A percentile compares a stretch with the other conserved stretches of the same genome.
These are phyloP conservation scores for Triplophysa yarkandensis DNA, from an alignment of 2,797 vertebrate genomes.

Conservation along the genomic window DNA sequence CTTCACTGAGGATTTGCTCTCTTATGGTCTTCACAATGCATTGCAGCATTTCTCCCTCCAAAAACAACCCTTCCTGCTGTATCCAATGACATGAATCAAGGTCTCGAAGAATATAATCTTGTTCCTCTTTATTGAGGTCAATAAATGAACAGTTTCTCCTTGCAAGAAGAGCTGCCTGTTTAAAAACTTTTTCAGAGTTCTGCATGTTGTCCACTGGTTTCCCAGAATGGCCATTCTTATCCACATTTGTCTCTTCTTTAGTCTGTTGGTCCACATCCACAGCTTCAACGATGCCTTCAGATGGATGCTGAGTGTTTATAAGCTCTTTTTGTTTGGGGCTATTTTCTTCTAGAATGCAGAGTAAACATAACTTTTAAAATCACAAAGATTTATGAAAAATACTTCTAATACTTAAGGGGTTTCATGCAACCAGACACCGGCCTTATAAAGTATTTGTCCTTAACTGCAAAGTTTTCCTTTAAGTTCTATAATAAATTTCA, in stretches of 20 bases:
- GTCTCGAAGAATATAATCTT: conserved; percentile 70
- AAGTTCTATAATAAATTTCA: too few relatives aligned
- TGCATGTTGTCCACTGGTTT: conserved; percentile 70
- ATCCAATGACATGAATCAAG: conserved; percentile 77
- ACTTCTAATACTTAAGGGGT: background rate
- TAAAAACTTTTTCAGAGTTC: conserved; percentile 71
- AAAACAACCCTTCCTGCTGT: conserved; percentile 54
- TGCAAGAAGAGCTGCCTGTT: conserved; percentile 69
- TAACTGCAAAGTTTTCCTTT: background rate
- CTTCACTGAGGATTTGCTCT: conserved; percentile 85
- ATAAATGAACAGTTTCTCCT: conserved; percentile 66
- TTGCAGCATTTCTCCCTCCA: conserved; percentile 78
- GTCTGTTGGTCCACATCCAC: conserved; percentile 60
- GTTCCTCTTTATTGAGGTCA: conserved; percentile 69
- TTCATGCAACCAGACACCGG: background rate
- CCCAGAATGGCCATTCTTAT: conserved; percentile 73
- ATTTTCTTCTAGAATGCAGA: conserved; percentile 59
- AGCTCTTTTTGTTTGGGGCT: conserved; percentile 58
- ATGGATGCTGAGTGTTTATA: conserved; percentile 50
- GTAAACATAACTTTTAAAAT: background rate
- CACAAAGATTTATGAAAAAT: background rate
- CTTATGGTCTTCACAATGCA: conserved; percentile 85
- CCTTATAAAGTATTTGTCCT: too few relatives aligned
- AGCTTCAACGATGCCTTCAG: conserved; percentile 49
- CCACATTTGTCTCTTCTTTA: conserved; percentile 64